Conservation (phyloP, 2,888 invertebrate genomes). For the Standfussiana lucernea region DNA sequence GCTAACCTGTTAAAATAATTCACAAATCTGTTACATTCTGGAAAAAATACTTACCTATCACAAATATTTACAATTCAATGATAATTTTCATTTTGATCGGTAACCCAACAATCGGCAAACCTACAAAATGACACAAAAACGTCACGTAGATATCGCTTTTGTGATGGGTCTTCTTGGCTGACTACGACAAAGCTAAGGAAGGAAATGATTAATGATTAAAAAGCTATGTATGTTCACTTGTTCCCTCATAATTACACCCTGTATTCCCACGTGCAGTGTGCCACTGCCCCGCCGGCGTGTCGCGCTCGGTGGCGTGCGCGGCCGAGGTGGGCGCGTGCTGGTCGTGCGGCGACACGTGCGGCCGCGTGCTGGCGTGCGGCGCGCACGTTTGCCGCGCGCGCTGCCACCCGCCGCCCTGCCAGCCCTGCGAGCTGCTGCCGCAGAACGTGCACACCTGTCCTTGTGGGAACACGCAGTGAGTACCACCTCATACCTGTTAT, state of each 20-base stretch:
- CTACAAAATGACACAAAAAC: background rate
- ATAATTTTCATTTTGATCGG: background rate
- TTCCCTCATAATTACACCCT: background rate
- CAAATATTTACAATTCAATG: background rate
- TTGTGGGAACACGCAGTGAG: constrained; percentile 78
- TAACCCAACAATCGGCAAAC: background rate
- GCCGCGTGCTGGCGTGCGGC: constrained; percentile 96
- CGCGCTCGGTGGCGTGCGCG: constrained; percentile 80
- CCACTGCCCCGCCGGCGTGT: constrained; percentile 78
- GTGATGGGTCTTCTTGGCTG: too few relatives aligned
- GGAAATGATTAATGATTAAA: background rate
- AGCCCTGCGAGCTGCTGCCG: constrained; percentile 90
- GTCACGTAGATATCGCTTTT: background rate
- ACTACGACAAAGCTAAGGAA: background rate
- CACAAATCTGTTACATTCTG: background rate
- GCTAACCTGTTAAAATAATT: background rate
- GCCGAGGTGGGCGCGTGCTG: constrained; percentile 70
- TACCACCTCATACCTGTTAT: too few relatives aligned
- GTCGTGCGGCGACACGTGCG: constrained; percentile 94
- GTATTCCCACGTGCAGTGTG: constrained; percentile 75
- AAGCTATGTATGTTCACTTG: background rate
- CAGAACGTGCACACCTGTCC: constrained; percentile 79
- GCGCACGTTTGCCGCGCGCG: constrained; percentile 96
- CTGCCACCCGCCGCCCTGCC: constrained; percentile 96
- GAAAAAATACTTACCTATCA: background rate